A percentile compares a stretch with the other conserved stretches of the same genome.
phyloP scores from a whole-genome alignment of 2,113 vertebrate species.

The Coptodon bakossiorum region DNA sequence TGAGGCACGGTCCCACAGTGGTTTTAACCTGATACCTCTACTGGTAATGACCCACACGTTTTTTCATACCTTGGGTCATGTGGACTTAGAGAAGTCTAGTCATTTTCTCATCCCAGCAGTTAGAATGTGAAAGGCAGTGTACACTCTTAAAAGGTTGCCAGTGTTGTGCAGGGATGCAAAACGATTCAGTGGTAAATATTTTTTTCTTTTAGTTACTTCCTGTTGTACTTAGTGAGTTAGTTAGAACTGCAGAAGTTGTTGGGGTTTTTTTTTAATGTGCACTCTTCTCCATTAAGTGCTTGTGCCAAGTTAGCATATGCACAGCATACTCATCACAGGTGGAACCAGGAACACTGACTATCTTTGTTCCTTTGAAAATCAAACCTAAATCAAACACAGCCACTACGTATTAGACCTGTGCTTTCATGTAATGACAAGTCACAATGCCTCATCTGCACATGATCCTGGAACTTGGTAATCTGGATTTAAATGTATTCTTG shows the following conservation, averaged over 20 bases:
- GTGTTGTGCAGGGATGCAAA: neutral
- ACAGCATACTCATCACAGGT: neutral
- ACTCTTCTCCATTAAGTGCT: neutral
- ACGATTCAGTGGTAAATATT: neutral
- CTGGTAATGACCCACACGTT: neutral
- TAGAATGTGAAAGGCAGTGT: fast-evolving
- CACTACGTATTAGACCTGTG: fast-evolving
- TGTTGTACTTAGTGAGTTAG: neutral
- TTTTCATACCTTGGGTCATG: fast-evolving
- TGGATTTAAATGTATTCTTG: neutral
- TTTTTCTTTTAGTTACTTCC: neutral
- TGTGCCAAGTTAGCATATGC: neutral
- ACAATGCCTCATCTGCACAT: neutral
- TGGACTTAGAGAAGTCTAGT: neutral
- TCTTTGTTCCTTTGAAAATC: neutral
- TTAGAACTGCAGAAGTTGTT: neutral
- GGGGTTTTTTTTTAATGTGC: fast-evolving
- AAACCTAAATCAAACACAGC: neutral
- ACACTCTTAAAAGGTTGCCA: neutral
- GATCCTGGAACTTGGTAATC: neutral
- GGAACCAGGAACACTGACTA: neutral
- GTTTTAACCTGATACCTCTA: neutral
- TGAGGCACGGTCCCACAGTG: neutral
- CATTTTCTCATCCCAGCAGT: neutral
- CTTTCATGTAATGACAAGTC: neutral